Conservation (phyloP, 2,888 invertebrate genomes). For the Melanchra persicariae region DNA sequence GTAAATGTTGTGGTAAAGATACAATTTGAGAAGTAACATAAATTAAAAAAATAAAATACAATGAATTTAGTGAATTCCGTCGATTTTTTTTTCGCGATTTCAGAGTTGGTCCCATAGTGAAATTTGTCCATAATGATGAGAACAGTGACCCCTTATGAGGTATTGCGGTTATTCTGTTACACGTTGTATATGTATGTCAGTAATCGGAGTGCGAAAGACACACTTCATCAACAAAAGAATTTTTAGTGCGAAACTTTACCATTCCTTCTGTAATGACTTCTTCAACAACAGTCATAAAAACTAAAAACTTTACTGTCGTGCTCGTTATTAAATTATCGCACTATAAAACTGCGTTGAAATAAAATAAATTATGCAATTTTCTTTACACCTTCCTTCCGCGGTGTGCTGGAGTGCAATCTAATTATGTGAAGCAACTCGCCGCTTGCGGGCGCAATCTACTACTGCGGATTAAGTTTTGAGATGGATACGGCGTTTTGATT, state of each 20-base stretch:
- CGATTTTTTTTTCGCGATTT: too few relatives aligned
- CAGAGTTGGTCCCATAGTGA: too few relatives aligned
- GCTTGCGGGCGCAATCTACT: constrained; percentile 66
- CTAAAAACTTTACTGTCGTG: background rate
- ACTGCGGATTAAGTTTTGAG: constrained; percentile 16
- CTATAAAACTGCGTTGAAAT: constrained; percentile 56
- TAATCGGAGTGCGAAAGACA: too few relatives aligned
- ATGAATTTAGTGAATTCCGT: too few relatives aligned
- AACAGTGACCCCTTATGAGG: too few relatives aligned
- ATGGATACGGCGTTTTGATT: constrained; percentile 40
- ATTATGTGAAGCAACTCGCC: constrained; percentile 71
- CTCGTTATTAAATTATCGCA: constrained; percentile 39
- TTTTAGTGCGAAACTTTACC: background rate
- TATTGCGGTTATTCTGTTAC: too few relatives aligned
- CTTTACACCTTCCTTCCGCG: constrained; percentile 73
- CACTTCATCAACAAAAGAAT: background rate
- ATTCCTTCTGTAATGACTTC: background rate
- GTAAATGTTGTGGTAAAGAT: too few relatives aligned
- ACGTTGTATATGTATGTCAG: too few relatives aligned
- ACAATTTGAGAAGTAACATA: too few relatives aligned
- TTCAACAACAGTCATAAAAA: too few relatives aligned
- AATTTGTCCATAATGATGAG: too few relatives aligned
- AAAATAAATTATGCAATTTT: constrained; percentile 74
- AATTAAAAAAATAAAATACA: too few relatives aligned
- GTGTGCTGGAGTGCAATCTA: constrained; percentile 71